Base-by-base conservation (phyloP, 2,113 vertebrate genomes). In the Heterotilapia buettikoferi region DNA sequence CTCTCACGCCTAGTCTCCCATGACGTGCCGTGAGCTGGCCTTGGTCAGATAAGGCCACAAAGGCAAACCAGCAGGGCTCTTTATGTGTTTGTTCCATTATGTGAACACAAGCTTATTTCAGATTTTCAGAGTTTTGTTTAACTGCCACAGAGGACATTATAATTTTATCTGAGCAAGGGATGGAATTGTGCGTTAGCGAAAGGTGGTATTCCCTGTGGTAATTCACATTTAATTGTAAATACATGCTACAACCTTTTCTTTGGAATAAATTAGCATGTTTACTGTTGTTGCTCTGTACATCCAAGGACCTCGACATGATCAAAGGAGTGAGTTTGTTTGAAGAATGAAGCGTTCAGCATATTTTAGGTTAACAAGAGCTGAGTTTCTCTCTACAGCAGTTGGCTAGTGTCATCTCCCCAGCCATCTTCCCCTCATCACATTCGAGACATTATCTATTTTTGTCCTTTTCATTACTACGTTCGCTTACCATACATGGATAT, bases 231-330 rank as follows among this genome's bases (percentile, higher is more conserved):
- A 95, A 94, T 95, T 92, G 94, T 92, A 95, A 95, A 96, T 96
- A 96, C 90, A 89, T 68, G 85, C 92, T 92, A 90, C 93, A 95
- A 93, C 92, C 92, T 95, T 78, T 93, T 91, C 91, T 93, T 93
- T 86, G 81, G 94, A 94, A 96, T 96, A 94, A 93, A 97, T 96
- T 95, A 92, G 88, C 95, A 94, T 95, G 92, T 94, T 92, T 95
- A 50, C 92, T 36, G 89, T 93, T 89, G 95, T 95, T 93, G 85
- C 89, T 89, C 86, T 84, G 91, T 88, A 91, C 92, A 95, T 95
- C 84, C 90, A 86, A 94, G 88, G 92, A 94, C 90, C 91, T 91
- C 79, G 7, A 24, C 81, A 91, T 94, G 94, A 96, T 96, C 95
- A 97, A 97, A 96, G 92, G 84, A 86, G 71, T 0, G 8, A 86